These are phyloP conservation scores for Mustela lutreola DNA, from an alignment of 2,113 vertebrate species.

Conservation along the genomic window DNA sequence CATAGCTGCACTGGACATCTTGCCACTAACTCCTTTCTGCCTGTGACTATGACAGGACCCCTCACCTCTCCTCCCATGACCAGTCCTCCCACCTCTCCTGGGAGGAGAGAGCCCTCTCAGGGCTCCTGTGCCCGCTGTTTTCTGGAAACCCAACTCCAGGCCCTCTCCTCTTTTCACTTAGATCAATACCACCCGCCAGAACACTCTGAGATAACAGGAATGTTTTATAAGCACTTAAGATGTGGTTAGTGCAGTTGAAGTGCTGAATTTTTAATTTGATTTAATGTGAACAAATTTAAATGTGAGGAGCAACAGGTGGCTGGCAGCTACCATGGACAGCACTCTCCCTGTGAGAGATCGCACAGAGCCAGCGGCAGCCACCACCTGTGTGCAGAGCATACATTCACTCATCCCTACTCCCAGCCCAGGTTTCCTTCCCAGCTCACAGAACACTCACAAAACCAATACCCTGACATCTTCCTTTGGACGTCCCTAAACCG, in stretches of 20 bases:
- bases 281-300: slow-evolving; percentile 8
- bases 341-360: neutral
- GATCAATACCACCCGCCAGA: neutral
- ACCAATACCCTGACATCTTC: neutral
- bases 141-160: neutral
- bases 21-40: neutral
- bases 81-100: neutral
- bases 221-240: neutral
- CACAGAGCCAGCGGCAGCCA: neutral
- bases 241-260: neutral
- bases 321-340: neutral
- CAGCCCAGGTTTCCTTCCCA: neutral
- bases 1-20: neutral
- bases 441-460: neutral
- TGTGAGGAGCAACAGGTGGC: neutral
- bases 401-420: neutral
- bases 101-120: too few species aligned
- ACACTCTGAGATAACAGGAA: neutral
- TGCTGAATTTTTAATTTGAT: neutral
- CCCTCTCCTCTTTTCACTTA: neutral
- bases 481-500: neutral
- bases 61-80: neutral
- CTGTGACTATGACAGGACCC: too few species aligned
- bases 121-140: neutral
- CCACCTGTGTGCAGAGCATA: neutral